Evolutionary conservation across 2,888 invertebrate species (phyloP).

Genomic region (Griposia aprilina): DNA sequence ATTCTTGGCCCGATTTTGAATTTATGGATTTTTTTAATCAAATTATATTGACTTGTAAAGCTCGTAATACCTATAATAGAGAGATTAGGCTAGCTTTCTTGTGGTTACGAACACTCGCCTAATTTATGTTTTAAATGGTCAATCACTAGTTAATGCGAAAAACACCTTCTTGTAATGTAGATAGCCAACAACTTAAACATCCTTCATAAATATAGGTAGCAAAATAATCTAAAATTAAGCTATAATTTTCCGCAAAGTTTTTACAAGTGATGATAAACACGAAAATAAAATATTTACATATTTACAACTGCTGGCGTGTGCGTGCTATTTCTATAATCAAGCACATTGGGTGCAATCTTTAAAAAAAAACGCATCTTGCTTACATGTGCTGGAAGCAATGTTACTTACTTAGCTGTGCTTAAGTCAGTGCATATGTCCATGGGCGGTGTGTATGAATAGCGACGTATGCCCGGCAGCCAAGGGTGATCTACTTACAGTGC

Average conservation of each 20-base stretch:
- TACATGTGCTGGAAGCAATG: constrained; percentile 53
- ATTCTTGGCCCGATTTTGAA: constrained; percentile 1
- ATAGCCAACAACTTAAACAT: background rate
- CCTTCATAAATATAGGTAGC: background rate
- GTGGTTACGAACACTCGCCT: background rate
- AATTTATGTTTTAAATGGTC: background rate
- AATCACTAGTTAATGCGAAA: background rate
- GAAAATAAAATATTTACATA: constrained; percentile 46
- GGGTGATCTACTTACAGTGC: constrained; percentile 66
- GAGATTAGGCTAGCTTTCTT: background rate
- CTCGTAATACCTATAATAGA: background rate
- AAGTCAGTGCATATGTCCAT: constrained; percentile 49
- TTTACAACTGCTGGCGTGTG: constrained; percentile 37
- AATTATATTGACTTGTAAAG: background rate
- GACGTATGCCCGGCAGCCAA: constrained; percentile 54
- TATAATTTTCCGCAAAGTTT: constrained; percentile 5
- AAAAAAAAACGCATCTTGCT: constrained; percentile 39
- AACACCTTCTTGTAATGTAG: background rate
- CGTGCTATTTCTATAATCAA: constrained; percentile 22
- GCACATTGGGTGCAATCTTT: constrained; percentile 25
- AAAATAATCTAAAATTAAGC: background rate
- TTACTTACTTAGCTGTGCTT: constrained; percentile 63
- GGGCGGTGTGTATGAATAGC: constrained; percentile 51
- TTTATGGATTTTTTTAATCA: background rate
- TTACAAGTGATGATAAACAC: constrained; percentile 17